A percentile compares a stretch with the other conserved stretches of the same genome.
phyloP scores from a whole-genome alignment of 2,888 invertebrate genomes.

The Sarcophaga carnaria region DNA sequence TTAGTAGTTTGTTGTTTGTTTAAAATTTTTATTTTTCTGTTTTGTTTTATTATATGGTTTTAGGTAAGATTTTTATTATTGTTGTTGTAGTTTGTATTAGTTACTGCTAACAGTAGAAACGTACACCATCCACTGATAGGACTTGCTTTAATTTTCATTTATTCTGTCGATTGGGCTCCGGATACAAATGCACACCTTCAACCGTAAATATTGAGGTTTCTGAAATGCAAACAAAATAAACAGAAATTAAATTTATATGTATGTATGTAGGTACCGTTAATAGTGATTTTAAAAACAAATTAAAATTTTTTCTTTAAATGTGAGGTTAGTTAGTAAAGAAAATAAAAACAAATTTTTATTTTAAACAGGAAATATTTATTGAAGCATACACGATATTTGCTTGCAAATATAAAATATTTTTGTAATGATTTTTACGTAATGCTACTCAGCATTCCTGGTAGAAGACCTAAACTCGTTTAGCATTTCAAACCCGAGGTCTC shows the following conservation, averaged over 20 bases:
- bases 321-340: too few relatives aligned
- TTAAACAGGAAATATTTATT: too few relatives aligned
- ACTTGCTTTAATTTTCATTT: slow-evolving; percentile 83
- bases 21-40: not conserved
- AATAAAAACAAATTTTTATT: too few relatives aligned
- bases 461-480: too few relatives aligned
- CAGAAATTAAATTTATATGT: not conserved
- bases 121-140: slow-evolving; percentile 82
- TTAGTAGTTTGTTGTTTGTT: slow-evolving; percentile 50
- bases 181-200: slow-evolving; percentile 93
- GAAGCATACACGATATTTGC: too few relatives aligned
- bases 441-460: too few relatives aligned
- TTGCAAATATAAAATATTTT: too few relatives aligned
- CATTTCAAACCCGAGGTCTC: too few relatives aligned
- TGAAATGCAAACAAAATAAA: slow-evolving; percentile 83
- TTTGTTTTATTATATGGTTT: slow-evolving; percentile 9
- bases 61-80: slow-evolving; percentile 50
- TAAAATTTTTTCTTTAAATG: not conserved
- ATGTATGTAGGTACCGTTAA: not conserved
- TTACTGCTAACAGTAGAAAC: slow-evolving; percentile 81
- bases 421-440: too few relatives aligned
- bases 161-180: slow-evolving; percentile 86
- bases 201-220: slow-evolving; percentile 97
- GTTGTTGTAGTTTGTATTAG: slow-evolving; percentile 69
- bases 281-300: not conserved